Evolutionary conservation across 2,113 vertebrate species (phyloP).

Genomic region (Pituophis catenifer): DNA sequence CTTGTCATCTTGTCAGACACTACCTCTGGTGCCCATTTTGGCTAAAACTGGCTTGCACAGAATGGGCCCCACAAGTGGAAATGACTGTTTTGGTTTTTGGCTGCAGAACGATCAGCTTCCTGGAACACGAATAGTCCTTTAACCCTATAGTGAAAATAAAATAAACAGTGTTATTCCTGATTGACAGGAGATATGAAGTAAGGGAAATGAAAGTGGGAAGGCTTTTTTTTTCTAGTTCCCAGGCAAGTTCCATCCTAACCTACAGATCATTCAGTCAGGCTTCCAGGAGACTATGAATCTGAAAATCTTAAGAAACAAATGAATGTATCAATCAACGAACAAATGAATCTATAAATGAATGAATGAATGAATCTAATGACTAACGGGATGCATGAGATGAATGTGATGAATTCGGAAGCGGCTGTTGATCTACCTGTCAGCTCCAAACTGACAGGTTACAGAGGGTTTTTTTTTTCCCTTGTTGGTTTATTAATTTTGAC

Average conservation of each 20-base stretch:
- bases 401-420: background rate
- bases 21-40: background rate
- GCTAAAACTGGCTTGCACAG: background rate
- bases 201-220: background rate
- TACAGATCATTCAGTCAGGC: background rate
- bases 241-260: background rate
- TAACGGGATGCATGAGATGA: background rate
- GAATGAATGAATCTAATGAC: background rate
- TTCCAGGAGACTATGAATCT: background rate
- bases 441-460: background rate
- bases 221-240: background rate
- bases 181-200: background rate
- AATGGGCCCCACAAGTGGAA: background rate
- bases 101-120: background rate
- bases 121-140: background rate
- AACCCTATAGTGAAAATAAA: background rate
- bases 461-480: background rate
- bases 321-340: background rate
- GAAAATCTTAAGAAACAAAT: background rate
- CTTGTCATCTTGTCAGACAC: background rate
- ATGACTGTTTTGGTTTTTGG: background rate
- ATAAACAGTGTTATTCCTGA: background rate
- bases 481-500: background rate
- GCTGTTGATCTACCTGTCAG: background rate
- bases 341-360: background rate